A percentile compares a stretch with the other conserved stretches of the same genome.
These are phyloP conservation scores for Platycheirus albimanus DNA, from an alignment of 2,888 invertebrate species.

Conservation along the genomic window DNA sequence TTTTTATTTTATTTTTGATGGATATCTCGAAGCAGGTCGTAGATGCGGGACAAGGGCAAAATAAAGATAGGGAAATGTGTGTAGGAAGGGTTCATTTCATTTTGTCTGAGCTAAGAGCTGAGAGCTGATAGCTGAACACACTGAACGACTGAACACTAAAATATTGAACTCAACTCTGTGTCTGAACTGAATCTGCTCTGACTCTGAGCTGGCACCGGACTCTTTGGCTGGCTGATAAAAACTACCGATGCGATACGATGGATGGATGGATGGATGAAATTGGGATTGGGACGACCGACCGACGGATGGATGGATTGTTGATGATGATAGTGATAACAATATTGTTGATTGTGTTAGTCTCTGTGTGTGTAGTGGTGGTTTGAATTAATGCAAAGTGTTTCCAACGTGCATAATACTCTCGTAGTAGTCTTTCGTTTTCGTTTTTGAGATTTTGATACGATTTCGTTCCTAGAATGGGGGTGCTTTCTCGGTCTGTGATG, in stretches of 20 bases:
- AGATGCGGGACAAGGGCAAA: constrained; percentile 65
- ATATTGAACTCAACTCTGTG: too few relatives aligned
- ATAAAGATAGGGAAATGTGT: constrained; percentile 67
- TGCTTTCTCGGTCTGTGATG: constrained; percentile 52
- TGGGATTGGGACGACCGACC: constrained; percentile 18
- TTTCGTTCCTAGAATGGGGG: constrained; percentile 69
- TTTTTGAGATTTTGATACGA: constrained; percentile 49
- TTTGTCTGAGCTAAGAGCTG: not conserved
- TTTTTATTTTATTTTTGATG: constrained; percentile 68
- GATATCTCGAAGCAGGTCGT: constrained; percentile 71
- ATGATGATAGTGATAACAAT: constrained; percentile 69
- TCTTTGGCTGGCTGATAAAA: constrained; percentile 43
- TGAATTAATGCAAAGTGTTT: not conserved
- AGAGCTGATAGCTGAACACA: not conserved
- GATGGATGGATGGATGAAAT: constrained; percentile 47
- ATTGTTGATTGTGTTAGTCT: constrained; percentile 55
- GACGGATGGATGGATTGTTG: constrained; percentile 43
- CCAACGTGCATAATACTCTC: too few relatives aligned
- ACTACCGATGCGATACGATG: constrained; percentile 45
- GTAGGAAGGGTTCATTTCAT: constrained; percentile 63
- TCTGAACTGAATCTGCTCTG: not conserved
- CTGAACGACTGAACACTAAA: not conserved
- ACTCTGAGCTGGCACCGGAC: constrained; percentile 31
- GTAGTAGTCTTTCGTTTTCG: constrained; percentile 27
- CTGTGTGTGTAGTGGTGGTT: not conserved